Base-by-base conservation (phyloP, 1,140 invertebrate genomes). In the Drosophila truncata region DNA sequence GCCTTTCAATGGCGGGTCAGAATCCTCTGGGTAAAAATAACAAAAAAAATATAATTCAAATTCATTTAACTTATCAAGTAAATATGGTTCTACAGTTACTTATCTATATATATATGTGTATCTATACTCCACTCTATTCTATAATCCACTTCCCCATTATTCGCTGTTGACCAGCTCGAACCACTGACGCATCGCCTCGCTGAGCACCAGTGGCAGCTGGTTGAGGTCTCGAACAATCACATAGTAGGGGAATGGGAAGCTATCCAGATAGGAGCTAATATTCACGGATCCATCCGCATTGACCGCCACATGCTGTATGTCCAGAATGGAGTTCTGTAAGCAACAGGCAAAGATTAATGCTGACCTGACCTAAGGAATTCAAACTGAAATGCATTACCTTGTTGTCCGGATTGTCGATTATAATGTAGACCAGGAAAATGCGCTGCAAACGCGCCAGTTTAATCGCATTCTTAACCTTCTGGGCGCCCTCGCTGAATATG, bases 211-310 rank as follows among this genome's bases (percentile, higher is more conserved):
- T 1, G 99, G 99, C 60, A 99, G 93, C 33, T 96, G 95, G 66
- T 96, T 95, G 69, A 99, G 96, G 91, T 99, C 97, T 60, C 97
- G 93, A 8, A 99, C 94, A 79, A 99, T 97, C 25, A 99, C 95
- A 93, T 99, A 99, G 94, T 98, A 99, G n/a, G 98, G 98, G 92
- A 99, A 99, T 8, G 99, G 99, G 93, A 99, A 99, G 70, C 94
- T 95, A 80, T 99, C 98, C 94, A 99, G 96, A 92, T 99, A 99
- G 3, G 93, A 93, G 33, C 93, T 92, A 42, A 95, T 65, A 77
- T 80, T 72, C 90, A 93, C 55, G 84, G 95, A 93, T 93, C 96
- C 93, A 70, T 95, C 93, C 73, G 94, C 94, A 91, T 95, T 94
- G 82, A 98, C 96, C 9, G 96, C 92, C 16, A 97, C 95, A 80